These are phyloP conservation scores for Leptestheria dahalacensis DNA, from an alignment of 1,140 invertebrate species.

Conservation along the genomic window DNA sequence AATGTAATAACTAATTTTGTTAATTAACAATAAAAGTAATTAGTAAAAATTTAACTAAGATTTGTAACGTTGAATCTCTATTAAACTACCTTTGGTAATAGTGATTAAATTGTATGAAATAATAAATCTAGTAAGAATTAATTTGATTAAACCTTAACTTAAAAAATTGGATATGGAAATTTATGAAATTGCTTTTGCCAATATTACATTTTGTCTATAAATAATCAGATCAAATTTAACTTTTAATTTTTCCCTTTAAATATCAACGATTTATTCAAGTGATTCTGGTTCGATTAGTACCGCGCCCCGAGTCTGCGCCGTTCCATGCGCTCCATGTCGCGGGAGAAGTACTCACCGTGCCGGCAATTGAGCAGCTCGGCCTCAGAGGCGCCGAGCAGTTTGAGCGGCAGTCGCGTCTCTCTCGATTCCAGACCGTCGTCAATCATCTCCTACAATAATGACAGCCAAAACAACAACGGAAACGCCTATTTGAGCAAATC, in stretches of 20 bases:
- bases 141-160: no score
- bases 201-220: no score
- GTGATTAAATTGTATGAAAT: no score
- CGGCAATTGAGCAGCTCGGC: slow-evolving; percentile 3
- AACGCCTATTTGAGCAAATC: not conserved
- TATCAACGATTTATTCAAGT: slow-evolving; percentile 1
- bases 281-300: slow-evolving; percentile 9
- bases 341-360: slow-evolving; percentile 15
- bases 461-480: not conserved
- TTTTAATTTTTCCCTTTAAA: not conserved
- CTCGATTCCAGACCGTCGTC: slow-evolving; percentile 10
- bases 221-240: no score
- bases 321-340: slow-evolving; percentile 10
- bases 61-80: no score
- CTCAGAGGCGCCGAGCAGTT: not conserved
- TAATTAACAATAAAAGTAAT: no score
- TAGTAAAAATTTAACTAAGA: no score
- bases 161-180: no score
- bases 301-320: slow-evolving; percentile 13
- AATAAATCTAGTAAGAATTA: no score
- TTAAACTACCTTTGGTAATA: no score
- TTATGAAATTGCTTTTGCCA: no score
- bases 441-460: not conserved
- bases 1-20: no score
- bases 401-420: slow-evolving; percentile 13